phyloP scores from a whole-genome alignment of 92 coral and sea anemone species.

The Phymanthus crucifer region DNA sequence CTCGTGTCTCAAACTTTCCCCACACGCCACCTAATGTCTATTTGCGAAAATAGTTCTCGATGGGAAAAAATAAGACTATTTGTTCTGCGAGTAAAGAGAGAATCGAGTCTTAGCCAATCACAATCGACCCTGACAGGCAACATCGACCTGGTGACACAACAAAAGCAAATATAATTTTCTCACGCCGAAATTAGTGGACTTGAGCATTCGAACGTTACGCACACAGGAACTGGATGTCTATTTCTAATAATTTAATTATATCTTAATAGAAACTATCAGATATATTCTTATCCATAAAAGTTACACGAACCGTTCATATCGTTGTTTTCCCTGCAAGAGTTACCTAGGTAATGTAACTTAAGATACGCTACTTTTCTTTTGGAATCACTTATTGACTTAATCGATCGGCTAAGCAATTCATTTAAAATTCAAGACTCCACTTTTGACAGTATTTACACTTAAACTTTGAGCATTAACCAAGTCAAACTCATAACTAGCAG shows the following conservation, averaged over 20 bases:
- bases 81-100: background rate
- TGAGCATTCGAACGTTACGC: background rate
- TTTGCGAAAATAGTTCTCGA: background rate
- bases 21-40: background rate
- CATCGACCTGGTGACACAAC: background rate
- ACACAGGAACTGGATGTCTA: background rate
- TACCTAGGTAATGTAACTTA: background rate
- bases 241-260: background rate
- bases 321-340: background rate
- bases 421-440: conserved; percentile 33
- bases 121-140: background rate
- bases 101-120: background rate
- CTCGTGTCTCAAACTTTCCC: background rate
- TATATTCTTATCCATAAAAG: background rate
- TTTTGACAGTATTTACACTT: conserved; percentile 35
- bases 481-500: conserved; percentile 3
- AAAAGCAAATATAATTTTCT: background rate
- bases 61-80: background rate
- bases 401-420: conserved; percentile 11
- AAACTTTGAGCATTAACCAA: conserved; percentile 48
- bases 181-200: background rate
- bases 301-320: background rate
- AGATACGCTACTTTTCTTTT: background rate
- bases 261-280: background rate
- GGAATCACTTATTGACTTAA: conserved; percentile 2